phyloP scores from a whole-genome alignment of 2,113 vertebrate species.

The Trachemys scripta region DNA sequence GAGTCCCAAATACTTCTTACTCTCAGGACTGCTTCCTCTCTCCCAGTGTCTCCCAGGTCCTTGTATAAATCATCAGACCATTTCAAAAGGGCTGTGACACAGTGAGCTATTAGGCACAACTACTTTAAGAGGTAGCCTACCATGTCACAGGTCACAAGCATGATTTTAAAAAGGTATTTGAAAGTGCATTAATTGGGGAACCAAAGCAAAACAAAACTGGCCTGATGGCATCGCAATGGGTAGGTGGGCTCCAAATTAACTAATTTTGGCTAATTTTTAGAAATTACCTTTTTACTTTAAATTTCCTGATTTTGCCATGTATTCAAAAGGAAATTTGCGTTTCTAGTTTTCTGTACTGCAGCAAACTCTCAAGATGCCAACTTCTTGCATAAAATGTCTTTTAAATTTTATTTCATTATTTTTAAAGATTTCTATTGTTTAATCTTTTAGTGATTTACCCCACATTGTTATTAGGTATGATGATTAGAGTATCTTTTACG shows the following conservation, averaged over 20 bases:
- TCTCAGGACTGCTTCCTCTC: too few species aligned
- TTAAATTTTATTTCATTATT: not conserved
- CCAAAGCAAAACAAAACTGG: not conserved
- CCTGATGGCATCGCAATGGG: fast-evolving
- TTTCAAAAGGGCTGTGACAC: too few species aligned
- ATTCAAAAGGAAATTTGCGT: not conserved
- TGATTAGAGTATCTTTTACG: conserved; percentile 30
- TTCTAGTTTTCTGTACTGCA: not conserved
- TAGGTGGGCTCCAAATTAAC: not conserved
- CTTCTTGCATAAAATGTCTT: not conserved
- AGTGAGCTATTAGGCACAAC: too few species aligned
- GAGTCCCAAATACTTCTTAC: too few species aligned
- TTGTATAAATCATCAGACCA: too few species aligned
- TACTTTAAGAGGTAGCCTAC: too few species aligned
- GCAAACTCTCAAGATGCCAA: fast-evolving
- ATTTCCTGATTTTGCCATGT: not conserved
- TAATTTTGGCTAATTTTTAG: not conserved
- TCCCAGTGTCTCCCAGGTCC: too few species aligned
- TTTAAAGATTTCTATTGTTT: conserved; percentile 17
- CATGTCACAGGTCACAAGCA: not conserved
- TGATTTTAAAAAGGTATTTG: not conserved
- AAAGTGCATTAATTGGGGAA: fast-evolving
- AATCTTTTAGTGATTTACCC: conserved; percentile 38
- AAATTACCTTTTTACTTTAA: not conserved
- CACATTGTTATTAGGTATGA: not conserved